Evolutionary conservation across 2,797 vertebrate genomes (phyloP), one percentile per base, ranked within the genome.

Genomic region (Eulemur rubriventer): DNA sequence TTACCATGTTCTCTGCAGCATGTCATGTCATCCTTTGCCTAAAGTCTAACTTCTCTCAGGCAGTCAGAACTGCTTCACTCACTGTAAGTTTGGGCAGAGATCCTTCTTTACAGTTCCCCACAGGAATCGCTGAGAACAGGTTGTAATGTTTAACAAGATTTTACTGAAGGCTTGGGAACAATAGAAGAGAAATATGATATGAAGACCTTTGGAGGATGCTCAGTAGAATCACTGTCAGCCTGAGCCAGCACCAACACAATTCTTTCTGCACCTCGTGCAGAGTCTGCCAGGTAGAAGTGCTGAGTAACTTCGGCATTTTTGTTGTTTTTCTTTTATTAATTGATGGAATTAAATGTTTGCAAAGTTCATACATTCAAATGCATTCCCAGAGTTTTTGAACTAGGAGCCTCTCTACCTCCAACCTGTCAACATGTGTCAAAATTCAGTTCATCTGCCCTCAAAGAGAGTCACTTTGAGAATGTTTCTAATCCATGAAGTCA

Each of bases 91-190:
- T 94, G 75, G n/a, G 30, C 69, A 86, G 41, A 89, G n/a, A 94
- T 61, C 41, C 22, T 7, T 13, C 22, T 94, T 91, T 96, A 95
- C 2, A 41, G 63, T 46, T 96, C 35, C 70, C 41, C 33, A 12
- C 26, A 93, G 70, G 24, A 96, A 91, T 89, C 24, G 13, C 85
- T 76, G 79, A 87, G 83, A 97, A 86, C 24, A 89, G 75, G 28
- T 69, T 96, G 48, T 72, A 84, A 96, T 48, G 38, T 91, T 97
- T 96, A 95, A 89, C 75, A 96, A 89, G 91, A 80, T 80, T 91
- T 96, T 91, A 81, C 86, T 69, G 94, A 96, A 85, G 82, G 16
- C 59, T 78, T 83, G 89, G 85, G 86, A 94, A 95, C 82, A 91
- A 63, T 78, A 89, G 91, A 93, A 93, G 48, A 91, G 86, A 93